Evolutionary conservation across 92 coral and sea anemone genomes (phyloP).

Genomic region (Galaxea fascicularis): DNA sequence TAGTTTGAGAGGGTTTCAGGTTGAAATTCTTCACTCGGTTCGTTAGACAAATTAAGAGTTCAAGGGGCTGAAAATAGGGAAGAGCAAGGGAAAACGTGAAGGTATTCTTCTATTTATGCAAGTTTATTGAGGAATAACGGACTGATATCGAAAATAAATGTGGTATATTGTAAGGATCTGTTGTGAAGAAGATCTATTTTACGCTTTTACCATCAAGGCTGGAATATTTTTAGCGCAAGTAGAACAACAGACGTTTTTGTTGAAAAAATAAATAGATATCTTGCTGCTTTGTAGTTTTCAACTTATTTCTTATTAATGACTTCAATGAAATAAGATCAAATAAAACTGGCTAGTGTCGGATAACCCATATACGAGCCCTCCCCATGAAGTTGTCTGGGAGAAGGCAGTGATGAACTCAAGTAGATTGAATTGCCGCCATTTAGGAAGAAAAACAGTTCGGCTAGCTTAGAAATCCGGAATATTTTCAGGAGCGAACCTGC

Average conservation of each 20-base stretch:
- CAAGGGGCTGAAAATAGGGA: not conserved
- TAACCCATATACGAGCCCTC: not conserved
- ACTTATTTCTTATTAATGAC: not conserved
- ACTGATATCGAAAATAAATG: no score
- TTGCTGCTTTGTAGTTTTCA: not conserved
- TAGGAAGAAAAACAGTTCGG: not conserved
- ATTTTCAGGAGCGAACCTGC: conserved; percentile 28
- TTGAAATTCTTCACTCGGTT: not conserved
- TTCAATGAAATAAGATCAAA: not conserved
- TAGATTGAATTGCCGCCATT: not conserved
- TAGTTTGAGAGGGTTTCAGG: not conserved
- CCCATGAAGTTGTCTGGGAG: no score
- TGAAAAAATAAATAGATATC: no score
- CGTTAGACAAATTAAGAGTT: not conserved
- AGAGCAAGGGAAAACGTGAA: not conserved
- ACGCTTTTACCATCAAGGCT: not conserved
- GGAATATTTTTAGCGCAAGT: not conserved
- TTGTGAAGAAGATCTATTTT: not conserved
- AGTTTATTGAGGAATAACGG: not conserved
- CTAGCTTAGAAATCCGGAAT: not conserved
- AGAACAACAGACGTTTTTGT: not conserved
- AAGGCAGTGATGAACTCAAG: not conserved
- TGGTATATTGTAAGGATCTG: not conserved
- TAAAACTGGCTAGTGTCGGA: not conserved
- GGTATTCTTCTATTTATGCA: no score